Percentiles rank a stretch among this genome's conserved stretches.
Conservation (phyloP, 2,888 invertebrate genomes). For the Sinhomidia bicolor region DNA sequence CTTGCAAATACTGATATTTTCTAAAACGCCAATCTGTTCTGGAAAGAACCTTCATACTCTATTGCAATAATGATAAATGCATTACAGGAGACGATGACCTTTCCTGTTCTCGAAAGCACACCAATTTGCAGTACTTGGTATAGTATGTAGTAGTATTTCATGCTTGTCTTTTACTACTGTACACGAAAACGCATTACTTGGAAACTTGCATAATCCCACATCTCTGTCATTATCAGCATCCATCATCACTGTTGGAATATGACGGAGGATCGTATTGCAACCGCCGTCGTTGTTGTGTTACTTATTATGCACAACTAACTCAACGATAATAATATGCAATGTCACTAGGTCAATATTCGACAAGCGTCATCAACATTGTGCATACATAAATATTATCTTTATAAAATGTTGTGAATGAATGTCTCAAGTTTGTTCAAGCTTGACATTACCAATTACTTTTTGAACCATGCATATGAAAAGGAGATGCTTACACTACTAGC, state of each 20-base stretch:
- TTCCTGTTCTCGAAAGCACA: background rate
- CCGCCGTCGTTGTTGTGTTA: no score
- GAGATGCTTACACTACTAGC: background rate
- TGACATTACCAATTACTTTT: constrained; percentile 73
- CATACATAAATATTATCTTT: background rate
- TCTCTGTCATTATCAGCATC: no score
- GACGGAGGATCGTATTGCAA: constrained; percentile 22
- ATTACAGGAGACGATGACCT: background rate
- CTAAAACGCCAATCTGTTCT: background rate
- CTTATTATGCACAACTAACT: no score
- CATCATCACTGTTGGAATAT: no score
- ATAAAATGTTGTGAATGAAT: background rate
- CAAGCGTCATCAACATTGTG: background rate
- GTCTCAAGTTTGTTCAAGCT: constrained; percentile 43
- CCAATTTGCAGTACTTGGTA: no score
- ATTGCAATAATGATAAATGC: background rate
- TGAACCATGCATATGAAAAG: no score
- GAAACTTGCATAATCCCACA: no score
- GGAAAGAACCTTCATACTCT: background rate
- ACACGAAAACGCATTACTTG: no score
- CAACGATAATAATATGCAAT: background rate
- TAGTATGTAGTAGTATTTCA: no score
- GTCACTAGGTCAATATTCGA: constrained; percentile 50
- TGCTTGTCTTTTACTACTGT: no score
- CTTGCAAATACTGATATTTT: background rate